Conservation (phyloP, 2,888 invertebrate genomes). For the Lasius platythorax region DNA sequence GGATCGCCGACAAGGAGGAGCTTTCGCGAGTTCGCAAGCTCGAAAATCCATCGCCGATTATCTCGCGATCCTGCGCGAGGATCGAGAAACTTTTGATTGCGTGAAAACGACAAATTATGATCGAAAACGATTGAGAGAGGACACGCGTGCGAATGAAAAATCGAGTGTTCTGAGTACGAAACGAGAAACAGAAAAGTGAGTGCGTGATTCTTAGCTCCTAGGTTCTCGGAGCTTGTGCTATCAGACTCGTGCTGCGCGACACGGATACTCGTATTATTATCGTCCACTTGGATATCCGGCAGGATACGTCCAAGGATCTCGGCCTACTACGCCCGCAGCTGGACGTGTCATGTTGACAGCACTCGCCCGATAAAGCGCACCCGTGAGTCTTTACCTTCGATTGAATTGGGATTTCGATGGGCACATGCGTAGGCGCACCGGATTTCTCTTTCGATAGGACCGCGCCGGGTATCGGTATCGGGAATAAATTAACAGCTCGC, state of each 20-base stretch:
- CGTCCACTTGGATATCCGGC: conserved; percentile 38
- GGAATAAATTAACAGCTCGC: conserved; percentile 43
- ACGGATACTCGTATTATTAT: not conserved
- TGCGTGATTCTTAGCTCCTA: conserved; percentile 17
- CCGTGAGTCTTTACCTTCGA: conserved; percentile 64
- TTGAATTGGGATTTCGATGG: conserved; percentile 42
- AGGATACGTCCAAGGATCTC: conserved; percentile 25
- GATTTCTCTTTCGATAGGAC: conserved; percentile 34
- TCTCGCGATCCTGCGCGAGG: not conserved
- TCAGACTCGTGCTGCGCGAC: conserved; percentile 35
- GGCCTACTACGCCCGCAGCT: conserved; percentile 19
- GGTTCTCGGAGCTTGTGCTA: not conserved
- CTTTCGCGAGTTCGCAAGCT: conserved; percentile 46
- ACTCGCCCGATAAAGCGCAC: conserved; percentile 41
- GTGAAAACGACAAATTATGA: conserved; percentile 27
- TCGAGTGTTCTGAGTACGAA: conserved; percentile 4
- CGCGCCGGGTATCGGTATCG: conserved; percentile 30
- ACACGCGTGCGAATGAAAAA: conserved; percentile 26
- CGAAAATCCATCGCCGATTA: conserved; percentile 18
- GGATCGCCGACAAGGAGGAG: conserved; percentile 69
- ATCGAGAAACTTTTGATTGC: conserved; percentile 14
- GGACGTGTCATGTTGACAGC: conserved; percentile 62
- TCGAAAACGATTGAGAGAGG: not conserved
- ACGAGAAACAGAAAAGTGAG: conserved; percentile 45
- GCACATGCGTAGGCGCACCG: conserved; percentile 42